phyloP scores from a whole-genome alignment of 2,888 invertebrate genomes.

The Eulithis testata region DNA sequence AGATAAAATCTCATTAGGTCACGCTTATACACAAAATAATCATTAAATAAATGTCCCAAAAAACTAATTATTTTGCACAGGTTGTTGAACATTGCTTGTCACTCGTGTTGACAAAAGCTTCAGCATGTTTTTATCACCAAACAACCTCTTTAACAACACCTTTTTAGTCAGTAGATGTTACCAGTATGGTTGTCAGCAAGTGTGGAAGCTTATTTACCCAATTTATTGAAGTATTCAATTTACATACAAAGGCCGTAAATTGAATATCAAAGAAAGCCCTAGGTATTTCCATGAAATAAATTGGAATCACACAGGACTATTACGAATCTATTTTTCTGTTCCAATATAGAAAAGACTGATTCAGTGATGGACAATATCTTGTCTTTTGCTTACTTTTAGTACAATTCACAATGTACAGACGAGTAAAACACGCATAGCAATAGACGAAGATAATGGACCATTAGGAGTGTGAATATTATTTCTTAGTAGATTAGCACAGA shows the following conservation, averaged over 20 bases:
- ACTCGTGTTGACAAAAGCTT: not conserved
- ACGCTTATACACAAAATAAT: not conserved
- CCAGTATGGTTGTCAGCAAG: not conserved
- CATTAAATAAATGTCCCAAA: constrained; percentile 4
- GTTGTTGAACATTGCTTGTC: not conserved
- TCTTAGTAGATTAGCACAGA: too few species aligned
- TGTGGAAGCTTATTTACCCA: constrained; percentile 2
- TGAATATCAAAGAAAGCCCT: constrained; percentile 8
- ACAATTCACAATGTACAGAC: too few species aligned
- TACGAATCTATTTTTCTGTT: not conserved
- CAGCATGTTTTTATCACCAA: not conserved
- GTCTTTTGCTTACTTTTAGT: too few species aligned
- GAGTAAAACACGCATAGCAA: too few species aligned
- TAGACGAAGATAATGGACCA: too few species aligned
- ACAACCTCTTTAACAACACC: too few species aligned
- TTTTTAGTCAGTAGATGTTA: not conserved
- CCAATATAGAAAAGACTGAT: not conserved
- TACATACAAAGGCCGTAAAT: constrained; percentile 4
- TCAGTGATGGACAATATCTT: too few species aligned
- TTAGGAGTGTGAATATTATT: too few species aligned
- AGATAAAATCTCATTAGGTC: constrained; percentile 7
- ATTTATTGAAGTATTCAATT: constrained; percentile 8
- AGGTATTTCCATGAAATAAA: not conserved
- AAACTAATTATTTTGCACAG: constrained; percentile 7
- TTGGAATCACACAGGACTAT: not conserved